Evolutionary conservation across 2,888 invertebrate genomes (phyloP).

Genomic region (Dynastes maya): DNA sequence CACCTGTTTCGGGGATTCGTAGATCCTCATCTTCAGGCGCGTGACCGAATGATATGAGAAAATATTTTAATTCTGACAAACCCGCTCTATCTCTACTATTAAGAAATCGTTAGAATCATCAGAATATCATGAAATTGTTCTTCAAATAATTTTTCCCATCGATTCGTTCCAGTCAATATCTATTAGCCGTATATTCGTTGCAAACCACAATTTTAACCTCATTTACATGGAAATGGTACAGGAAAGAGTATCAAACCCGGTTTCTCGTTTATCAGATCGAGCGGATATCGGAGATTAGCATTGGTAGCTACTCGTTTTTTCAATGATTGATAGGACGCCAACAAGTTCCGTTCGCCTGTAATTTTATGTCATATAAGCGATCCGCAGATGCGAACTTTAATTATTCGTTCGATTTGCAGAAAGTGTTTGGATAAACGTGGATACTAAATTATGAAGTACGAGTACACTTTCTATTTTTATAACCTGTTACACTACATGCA

Average conservation of each 20-base stretch:
- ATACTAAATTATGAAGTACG: no score
- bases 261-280: conserved; percentile 12
- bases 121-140: no score
- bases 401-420: not conserved
- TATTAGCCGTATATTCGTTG: not conserved
- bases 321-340: conserved; percentile 9
- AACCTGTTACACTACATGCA: no score
- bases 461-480: no score
- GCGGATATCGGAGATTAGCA: conserved; percentile 6
- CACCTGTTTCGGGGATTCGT: no score
- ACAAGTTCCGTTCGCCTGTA: not conserved
- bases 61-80: no score
- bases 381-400: not conserved
- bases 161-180: not conserved
- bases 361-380: conserved; percentile 3
- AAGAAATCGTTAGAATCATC: no score
- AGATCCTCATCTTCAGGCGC: no score
- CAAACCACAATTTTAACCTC: not conserved
- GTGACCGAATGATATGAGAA: no score
- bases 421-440: no score
- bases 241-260: conserved; percentile 1
- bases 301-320: not conserved
- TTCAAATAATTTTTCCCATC: not conserved
- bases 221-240: conserved; percentile 7
- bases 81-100: no score